Conservation (phyloP, 1,140 invertebrate genomes). For the Drosophila auraria region DNA sequence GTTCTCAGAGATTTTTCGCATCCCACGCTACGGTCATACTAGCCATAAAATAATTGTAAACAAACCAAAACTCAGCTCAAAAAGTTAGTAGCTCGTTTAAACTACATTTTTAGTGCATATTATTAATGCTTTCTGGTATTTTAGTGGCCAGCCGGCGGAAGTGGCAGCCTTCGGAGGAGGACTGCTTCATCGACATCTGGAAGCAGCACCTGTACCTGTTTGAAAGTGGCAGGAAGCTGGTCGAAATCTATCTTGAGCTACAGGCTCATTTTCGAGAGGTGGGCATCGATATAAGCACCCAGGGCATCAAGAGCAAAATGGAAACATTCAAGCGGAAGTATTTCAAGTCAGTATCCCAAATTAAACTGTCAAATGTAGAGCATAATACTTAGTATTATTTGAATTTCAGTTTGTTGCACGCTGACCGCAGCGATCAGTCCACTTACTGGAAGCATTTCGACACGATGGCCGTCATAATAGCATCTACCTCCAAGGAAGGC, state of each 20-base stretch:
- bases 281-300: conserved; percentile 17
- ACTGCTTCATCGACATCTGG: conserved; percentile 33
- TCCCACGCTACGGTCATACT: conserved; percentile 4
- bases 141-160: conserved; percentile 23
- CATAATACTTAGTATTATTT: background rate
- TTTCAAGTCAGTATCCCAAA: conserved; percentile 18
- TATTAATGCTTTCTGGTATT: background rate
- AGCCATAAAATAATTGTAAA: conserved; percentile 16
- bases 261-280: conserved; percentile 4
- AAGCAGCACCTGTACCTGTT: conserved; percentile 25
- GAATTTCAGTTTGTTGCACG: conserved; percentile 22
- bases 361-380: background rate
- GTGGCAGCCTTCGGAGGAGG: conserved; percentile 27
- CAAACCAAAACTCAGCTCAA: conserved; percentile 2
- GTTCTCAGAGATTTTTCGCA: background rate
- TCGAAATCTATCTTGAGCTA: conserved; percentile 11
- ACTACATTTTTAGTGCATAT: too few species aligned
- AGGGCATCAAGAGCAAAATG: conserved; percentile 45
- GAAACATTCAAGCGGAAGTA: conserved; percentile 34
- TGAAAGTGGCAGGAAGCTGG: conserved; percentile 7
- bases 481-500: background rate
- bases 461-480: conserved; percentile 13
- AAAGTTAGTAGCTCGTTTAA: conserved; percentile 5
- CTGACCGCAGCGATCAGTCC: background rate
- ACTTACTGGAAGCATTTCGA: conserved; percentile 16